Evolutionary conservation across 2,113 vertebrate species (phyloP), one percentile per base, ranked within the genome.

Genomic region (Colaptes auratus): DNA sequence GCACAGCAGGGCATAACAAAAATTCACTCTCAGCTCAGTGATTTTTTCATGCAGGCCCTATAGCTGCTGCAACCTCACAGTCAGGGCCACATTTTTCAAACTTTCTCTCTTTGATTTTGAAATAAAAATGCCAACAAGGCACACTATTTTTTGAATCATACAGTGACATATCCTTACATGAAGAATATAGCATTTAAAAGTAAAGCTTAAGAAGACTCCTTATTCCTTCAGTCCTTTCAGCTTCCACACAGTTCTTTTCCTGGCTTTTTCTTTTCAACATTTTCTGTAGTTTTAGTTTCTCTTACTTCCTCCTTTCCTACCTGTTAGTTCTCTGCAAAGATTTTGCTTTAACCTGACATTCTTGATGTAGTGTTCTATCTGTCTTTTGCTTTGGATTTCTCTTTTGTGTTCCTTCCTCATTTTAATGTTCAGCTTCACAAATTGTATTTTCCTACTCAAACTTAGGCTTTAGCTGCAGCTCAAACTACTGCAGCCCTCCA

Each of bases 1-100:
- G 33, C 92, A 93, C 93, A 97, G 91, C 87, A 87, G 83, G 93
- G 21, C 23, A 25, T 58, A 88, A 95, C 0, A 2, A 93, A 92
- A 91, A 93, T 56, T 92, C 73, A 28, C 75, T 92, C 56, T 83
- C 84, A 65, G 64, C 35, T 66, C 3, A 0, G 31, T 61, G 52
- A 69, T 89, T 55, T 86, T 80, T 46, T 78, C 46, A 82, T 8
- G 65, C 53, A 33, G 75, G 36, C 46, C 74, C 89, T n/a, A 46
- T 61, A 61, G 70, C 46, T 89, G 88, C 88, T 81, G 70, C 65
- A 93, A 5, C 64, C 58, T 79, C 77, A 24, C 46, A 77, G 67
- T 31, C n/a, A 59, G 71, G 89, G 79, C 74, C 52, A 71, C 35
- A 6, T 39, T 90, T 82, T 67, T 55, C 88, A 88, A 61, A 53